Conservation (phyloP, 2,888 invertebrate species). For the Stenotaenia linearis region DNA sequence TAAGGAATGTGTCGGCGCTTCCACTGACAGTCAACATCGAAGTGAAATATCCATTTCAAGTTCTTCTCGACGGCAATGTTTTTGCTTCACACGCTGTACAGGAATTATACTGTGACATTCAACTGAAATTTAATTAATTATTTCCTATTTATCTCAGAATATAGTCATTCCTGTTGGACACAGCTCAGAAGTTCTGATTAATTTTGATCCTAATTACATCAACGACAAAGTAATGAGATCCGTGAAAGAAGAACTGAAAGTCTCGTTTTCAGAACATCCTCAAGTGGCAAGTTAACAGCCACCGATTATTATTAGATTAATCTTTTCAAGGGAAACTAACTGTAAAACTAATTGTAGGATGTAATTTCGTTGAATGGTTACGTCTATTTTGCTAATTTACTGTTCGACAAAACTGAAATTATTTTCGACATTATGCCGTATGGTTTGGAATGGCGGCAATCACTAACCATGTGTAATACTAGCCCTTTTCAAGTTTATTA, state of each 20-base stretch:
- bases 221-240: background rate
- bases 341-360: constrained; percentile 52
- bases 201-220: background rate
- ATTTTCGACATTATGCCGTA: constrained; percentile 56
- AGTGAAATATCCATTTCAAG: background rate
- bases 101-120: background rate
- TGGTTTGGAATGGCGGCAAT: constrained; percentile 49
- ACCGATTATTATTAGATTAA: no score
- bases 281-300: background rate
- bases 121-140: background rate
- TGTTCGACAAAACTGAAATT: constrained; percentile 54
- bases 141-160: background rate
- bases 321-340: background rate
- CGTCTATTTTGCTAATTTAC: constrained; percentile 64
- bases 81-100: background rate
- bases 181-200: background rate
- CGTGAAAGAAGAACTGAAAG: background rate
- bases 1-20: background rate
- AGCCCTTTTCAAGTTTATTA: constrained; percentile 53
- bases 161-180: background rate
- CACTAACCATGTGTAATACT: constrained; percentile 53
- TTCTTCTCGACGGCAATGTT: background rate
- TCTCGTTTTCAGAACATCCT: constrained; percentile 21
- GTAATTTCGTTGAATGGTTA: constrained; percentile 57
- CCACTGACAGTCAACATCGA: background rate